A percentile compares a stretch with the other conserved stretches of the same genome.
phyloP scores from a whole-genome alignment of 2,797 vertebrate genomes.

The Scleropages formosus region DNA sequence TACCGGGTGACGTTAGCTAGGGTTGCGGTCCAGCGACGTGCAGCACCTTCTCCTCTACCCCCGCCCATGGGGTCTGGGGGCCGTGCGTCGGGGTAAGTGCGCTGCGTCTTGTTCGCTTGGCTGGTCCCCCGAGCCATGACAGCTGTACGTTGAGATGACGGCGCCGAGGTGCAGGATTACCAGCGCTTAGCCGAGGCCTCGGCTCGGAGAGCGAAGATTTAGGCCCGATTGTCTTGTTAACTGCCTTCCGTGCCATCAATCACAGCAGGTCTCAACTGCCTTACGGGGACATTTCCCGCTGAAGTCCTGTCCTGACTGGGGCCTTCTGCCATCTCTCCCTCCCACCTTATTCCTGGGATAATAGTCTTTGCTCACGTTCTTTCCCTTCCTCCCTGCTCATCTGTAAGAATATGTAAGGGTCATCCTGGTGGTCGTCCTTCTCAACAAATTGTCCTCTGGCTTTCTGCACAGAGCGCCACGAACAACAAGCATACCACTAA shows the following conservation, averaged over 20 bases:
- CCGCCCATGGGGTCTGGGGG: not conserved
- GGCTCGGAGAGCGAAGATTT: not conserved
- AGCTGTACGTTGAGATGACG: not conserved
- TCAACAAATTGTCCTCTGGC: not conserved
- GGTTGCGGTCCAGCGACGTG: too few species aligned
- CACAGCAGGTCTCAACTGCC: not conserved
- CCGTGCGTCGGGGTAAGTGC: not conserved
- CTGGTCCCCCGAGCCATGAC: not conserved
- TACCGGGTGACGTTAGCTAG: too few species aligned
- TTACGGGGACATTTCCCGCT: not conserved
- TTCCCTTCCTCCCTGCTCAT: not conserved
- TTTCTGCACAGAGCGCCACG: too few species aligned
- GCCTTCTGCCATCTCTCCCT: not conserved
- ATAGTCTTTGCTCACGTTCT: not conserved
- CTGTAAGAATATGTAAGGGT: not conserved
- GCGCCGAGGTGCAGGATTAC: not conserved
- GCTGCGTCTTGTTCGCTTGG: not conserved
- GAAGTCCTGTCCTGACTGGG: conserved; percentile 3
- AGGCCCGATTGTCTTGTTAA: not conserved
- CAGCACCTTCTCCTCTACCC: too few species aligned
- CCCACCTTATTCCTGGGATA: not conserved
- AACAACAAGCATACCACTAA: too few species aligned
- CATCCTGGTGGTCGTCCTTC: not conserved
- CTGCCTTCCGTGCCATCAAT: conserved; percentile 17
- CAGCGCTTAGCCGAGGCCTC: not conserved